Evolutionary conservation across 2,888 invertebrate species (phyloP), one percentile per base, ranked within the genome.

Genomic region (Drosophila peninsularis): DNA sequence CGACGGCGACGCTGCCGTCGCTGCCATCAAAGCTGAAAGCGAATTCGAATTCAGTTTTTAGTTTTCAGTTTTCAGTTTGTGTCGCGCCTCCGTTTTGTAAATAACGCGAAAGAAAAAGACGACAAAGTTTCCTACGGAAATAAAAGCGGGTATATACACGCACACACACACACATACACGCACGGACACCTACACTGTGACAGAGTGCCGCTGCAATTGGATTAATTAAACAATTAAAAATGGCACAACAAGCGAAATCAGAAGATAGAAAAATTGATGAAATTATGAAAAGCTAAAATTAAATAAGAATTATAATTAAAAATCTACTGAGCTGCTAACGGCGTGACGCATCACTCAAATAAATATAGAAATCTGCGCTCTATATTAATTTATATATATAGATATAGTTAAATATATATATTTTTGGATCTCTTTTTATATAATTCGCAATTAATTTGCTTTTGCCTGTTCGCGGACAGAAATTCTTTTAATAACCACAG

Each of bases 1-100:
- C 54, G 67, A 0, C 55, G 70, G 57, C 11, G 71, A 24, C 67
- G 19, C 19, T 57, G 50, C 56, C 41, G 49, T 10, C 41, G 39
- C 39, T 34, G 53, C 21, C 57, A 64, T 45, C 71, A 57, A 71
- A 47, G 73, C 83, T 76, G 81, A 88, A 82, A 82, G 82, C 84
- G 86, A 82, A 78, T 86, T 90, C 73, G 82, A 82, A 85, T 82
- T 82, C 68, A 80, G 76, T 76, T 76, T 76, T 76, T 65, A 76
- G 76, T 76, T 76, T 76, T 76, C 50, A 76, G 75, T 84, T 84
- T 85, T 82, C 86, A 90, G 90, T 90, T 89, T 78, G 90, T 89
- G 88, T 90, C 90, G 90, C 84, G 90, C 90, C 80, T 90, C 90
- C 87, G 90, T 78, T 84, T 85, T 89, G 90, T 84, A 84, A 88